Evolutionary conservation across 2,888 invertebrate species (phyloP).

Genomic region (Metallyticus violacea): DNA sequence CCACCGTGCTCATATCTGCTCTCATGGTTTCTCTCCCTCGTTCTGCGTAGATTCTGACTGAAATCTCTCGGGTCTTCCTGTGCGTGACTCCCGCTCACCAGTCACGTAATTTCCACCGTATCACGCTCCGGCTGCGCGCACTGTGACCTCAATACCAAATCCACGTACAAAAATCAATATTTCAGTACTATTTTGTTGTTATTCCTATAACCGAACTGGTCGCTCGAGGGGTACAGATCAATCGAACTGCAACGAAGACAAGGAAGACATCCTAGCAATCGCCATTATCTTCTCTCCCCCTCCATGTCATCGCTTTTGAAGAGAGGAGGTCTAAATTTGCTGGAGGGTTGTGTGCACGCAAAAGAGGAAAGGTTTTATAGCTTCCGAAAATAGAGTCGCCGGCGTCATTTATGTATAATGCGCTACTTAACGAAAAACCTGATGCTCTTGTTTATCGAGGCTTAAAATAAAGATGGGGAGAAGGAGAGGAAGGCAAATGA

Average conservation of each 20-base stretch:
- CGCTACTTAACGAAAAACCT: background rate
- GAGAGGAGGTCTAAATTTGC: background rate
- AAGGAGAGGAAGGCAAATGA: background rate
- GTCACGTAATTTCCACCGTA: slow-evolving; percentile 23
- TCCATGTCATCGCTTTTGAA: background rate
- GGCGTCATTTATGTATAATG: background rate
- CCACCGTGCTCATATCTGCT: background rate
- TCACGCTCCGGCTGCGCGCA: slow-evolving; percentile 27
- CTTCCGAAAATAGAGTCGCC: background rate
- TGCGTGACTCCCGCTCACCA: slow-evolving; percentile 8
- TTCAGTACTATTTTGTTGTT: background rate
- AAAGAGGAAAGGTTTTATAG: background rate
- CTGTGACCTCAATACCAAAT: slow-evolving; percentile 25
- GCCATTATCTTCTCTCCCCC: background rate
- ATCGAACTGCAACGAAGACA: background rate
- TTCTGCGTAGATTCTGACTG: background rate
- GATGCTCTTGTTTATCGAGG: background rate
- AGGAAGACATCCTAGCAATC: background rate
- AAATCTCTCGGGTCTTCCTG: background rate
- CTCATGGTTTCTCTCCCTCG: background rate
- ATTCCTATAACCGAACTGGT: background rate
- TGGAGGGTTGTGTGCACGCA: background rate
- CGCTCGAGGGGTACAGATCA: background rate
- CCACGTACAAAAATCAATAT: slow-evolving; percentile 10
- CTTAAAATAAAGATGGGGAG: background rate